Conservation (phyloP, 2,113 vertebrate genomes). For the Rhinogobius similis region DNA sequence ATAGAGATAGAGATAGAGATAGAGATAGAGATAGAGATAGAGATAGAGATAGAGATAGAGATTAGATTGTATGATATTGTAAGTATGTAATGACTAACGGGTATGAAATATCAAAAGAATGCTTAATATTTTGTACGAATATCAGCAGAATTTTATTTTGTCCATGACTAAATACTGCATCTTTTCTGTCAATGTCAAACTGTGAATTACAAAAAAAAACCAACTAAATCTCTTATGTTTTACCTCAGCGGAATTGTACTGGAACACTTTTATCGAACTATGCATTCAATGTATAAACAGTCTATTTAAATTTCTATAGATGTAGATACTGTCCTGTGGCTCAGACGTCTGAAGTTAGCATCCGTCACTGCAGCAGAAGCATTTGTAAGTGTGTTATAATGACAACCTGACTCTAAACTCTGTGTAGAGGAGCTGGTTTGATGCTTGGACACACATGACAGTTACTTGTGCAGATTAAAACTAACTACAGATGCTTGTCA, state of each 20-base stretch:
- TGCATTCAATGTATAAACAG: not conserved
- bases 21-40: too few relatives aligned
- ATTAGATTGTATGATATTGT: not conserved
- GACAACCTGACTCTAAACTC: slow-evolving; percentile 78
- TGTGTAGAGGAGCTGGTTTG: slow-evolving; percentile 72
- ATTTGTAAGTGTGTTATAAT: slow-evolving; percentile 44
- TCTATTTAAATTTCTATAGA: not conserved
- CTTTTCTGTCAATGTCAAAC: slow-evolving; percentile 1
- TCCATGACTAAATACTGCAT: too few relatives aligned
- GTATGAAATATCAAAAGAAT: not conserved
- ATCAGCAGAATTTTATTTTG: not conserved
- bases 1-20: too few relatives aligned
- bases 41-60: too few relatives aligned
- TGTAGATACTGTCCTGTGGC: not conserved
- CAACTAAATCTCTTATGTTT: not conserved
- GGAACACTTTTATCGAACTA: not conserved
- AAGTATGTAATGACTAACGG: not conserved
- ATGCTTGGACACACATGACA: slow-evolving; percentile 57
- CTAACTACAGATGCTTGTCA: slow-evolving; percentile 8
- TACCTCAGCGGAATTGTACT: not conserved
- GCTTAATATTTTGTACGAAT: not conserved
- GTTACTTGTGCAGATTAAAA: not conserved
- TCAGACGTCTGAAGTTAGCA: not conserved
- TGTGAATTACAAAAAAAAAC: slow-evolving; percentile 14
- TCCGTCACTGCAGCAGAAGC: slow-evolving; percentile 4